A percentile compares a stretch with the other conserved stretches of the same genome.
These are phyloP conservation scores for Willowsia nigromaculata DNA, from an alignment of 2,888 invertebrate species.

Conservation along the genomic window DNA sequence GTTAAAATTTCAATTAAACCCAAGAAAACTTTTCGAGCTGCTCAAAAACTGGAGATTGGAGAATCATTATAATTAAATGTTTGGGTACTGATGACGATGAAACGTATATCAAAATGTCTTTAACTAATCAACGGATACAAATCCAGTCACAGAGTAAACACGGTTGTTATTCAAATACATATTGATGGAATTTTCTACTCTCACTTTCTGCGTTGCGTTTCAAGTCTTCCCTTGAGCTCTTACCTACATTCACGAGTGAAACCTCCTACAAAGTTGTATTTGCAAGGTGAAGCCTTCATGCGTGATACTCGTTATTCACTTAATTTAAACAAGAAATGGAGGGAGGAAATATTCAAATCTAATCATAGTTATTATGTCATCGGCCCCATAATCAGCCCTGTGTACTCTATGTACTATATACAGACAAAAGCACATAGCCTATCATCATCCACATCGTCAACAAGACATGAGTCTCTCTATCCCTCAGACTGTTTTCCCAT, in stretches of 20 bases:
- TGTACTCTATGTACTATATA: slow-evolving; percentile 65
- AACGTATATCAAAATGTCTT: neutral
- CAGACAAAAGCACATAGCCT: slow-evolving; percentile 37
- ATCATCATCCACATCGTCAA: slow-evolving; percentile 5
- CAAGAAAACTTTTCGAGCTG: too few relatives aligned
- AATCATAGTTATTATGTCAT: slow-evolving; percentile 74
- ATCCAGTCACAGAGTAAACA: neutral
- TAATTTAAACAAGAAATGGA: slow-evolving; percentile 60
- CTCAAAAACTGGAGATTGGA: too few relatives aligned
- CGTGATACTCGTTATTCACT: slow-evolving; percentile 7
- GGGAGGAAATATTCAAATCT: slow-evolving; percentile 71
- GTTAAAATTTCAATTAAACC: too few relatives aligned
- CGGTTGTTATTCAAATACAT: neutral
- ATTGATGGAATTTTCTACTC: neutral
- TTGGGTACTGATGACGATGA: too few relatives aligned
- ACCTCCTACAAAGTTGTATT: slow-evolving; percentile 1
- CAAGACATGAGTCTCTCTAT: neutral
- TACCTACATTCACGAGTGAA: neutral
- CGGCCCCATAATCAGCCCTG: slow-evolving; percentile 70
- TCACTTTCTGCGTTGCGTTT: neutral
- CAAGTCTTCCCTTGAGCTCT: neutral
- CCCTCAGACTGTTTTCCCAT: neutral
- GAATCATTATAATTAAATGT: too few relatives aligned
- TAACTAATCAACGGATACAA: neutral
- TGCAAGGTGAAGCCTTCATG: slow-evolving; percentile 24